Evolutionary conservation across 2,797 vertebrate genomes (phyloP).

Genomic region (Pangasius krempfi): DNA sequence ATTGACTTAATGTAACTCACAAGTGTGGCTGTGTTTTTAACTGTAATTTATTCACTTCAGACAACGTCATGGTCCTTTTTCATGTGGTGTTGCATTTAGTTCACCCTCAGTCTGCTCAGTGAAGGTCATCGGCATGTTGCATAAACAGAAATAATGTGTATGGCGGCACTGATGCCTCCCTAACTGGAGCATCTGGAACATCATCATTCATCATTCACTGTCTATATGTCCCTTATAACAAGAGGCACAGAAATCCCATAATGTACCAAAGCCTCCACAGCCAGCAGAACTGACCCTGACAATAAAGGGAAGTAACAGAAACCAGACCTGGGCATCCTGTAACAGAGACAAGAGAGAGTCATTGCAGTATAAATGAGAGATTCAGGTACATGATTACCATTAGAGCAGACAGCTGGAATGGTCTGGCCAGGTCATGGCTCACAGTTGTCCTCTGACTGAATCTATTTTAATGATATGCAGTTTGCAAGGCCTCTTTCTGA

Average conservation of each 20-base stretch:
- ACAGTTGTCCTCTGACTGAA: slow-evolving; percentile 52
- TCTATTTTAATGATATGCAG: slow-evolving; percentile 65
- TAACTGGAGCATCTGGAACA: no score
- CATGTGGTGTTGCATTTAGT: neutral
- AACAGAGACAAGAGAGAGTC: slow-evolving; percentile 16
- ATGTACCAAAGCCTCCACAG: neutral
- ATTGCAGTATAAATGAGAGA: slow-evolving; percentile 29
- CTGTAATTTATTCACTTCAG: neutral
- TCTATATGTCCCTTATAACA: neutral
- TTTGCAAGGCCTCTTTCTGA: slow-evolving; percentile 18
- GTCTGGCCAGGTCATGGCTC: slow-evolving; percentile 49
- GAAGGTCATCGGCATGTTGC: neutral
- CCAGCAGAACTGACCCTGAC: slow-evolving; percentile 18
- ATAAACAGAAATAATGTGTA: neutral
- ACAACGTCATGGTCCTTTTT: neutral
- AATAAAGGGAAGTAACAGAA: slow-evolving; percentile 30
- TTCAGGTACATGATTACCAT: slow-evolving; percentile 23
- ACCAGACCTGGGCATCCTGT: slow-evolving; percentile 15
- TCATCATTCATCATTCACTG: slow-evolving; percentile 5
- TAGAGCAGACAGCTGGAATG: slow-evolving; percentile 9
- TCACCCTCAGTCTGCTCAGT: neutral
- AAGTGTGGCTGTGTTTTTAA: neutral
- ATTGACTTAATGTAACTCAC: neutral
- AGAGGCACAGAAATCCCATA: slow-evolving; percentile 9
- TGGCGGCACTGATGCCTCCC: neutral